Conservation (phyloP, 2,797 vertebrate species). For the Lycodopsis pacificus region DNA sequence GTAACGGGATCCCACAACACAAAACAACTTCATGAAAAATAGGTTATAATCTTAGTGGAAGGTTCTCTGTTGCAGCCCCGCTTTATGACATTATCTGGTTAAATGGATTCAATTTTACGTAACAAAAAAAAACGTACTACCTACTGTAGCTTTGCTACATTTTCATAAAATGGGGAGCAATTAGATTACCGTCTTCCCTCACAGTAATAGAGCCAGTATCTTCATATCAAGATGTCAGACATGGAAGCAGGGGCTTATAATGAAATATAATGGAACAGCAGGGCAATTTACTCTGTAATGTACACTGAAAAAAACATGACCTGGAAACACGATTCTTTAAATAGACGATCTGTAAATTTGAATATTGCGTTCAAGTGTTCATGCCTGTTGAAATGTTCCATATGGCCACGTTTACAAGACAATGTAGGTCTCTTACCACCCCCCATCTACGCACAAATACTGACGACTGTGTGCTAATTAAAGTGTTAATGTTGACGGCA, state of each 20-base stretch:
- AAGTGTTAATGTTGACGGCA: not conserved
- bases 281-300: conserved; percentile 2
- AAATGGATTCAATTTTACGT: not conserved
- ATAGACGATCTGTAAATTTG: conserved; percentile 16
- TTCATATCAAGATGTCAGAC: conserved; percentile 5
- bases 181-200: not conserved
- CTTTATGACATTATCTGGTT: not conserved
- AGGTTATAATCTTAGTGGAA: not conserved
- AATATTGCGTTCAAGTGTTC: not conserved
- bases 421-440: conserved; percentile 12
- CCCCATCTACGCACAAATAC: conserved; percentile 9
- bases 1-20: not conserved
- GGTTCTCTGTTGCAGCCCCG: not conserved
- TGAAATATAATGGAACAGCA: not conserved
- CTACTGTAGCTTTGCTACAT: not conserved
- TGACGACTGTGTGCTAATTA: conserved; percentile 6
- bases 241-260: conserved; percentile 14
- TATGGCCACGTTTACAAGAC: conserved; percentile 12
- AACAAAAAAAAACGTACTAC: not conserved
- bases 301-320: conserved; percentile 4
- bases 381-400: not conserved
- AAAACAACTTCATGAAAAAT: not conserved
- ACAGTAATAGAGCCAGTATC: conserved; percentile 1
- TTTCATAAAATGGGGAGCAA: conserved; percentile 1
- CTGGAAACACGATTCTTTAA: conserved; percentile 1